Base-by-base conservation (phyloP, 2,797 vertebrate genomes). In the Macrochelys suwanniensis region DNA sequence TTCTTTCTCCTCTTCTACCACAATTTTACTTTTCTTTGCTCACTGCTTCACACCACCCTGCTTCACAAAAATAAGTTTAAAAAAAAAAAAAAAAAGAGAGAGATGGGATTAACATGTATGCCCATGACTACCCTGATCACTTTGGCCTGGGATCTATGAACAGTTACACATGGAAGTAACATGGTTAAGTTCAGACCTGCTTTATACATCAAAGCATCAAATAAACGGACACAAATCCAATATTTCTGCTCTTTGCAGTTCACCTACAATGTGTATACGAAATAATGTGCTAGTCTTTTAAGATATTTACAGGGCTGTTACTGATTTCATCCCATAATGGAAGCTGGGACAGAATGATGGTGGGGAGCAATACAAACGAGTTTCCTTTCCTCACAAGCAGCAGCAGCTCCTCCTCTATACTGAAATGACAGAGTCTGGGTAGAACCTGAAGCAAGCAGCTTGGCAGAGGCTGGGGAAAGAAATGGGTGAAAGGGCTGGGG, bases 341-440 rank as follows among this genome's bases (percentile, higher is more conserved):
- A 57, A 49, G 50, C 4, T 2, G 51, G 3, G 2, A 3, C 0
- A 89, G 51, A 82, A 83, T 31, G 57, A 80, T 6, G 8, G 31
- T 71, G 49, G 0, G 0, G n/a, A 17, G 68, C 0, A 1, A 37
- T 0, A 0, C 11, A 80, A 47, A 80, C 3, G 7, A 80, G 53
- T 0, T 15, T 1, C 1, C 53, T 37, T 3, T 49, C 21, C 23
- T 68, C 13, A 9, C 0, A 0, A 81, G 23, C 65, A 61, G 80
- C 77, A 19, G 50, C 80, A 90, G 61, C 5, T 33, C 61, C 81
- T 76, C 45, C 45, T 71, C 57, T 21, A 45, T 28, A 54, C 16
- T 16, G 80, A 37, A 68, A 91, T 88, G 83, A 33, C 5, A 61
- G 25, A 90, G 1, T n/a, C 54, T 15, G 8, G 3, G 1, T 7